Base-by-base conservation (phyloP, 2,113 vertebrate genomes). In the Sander lucioperca region DNA sequence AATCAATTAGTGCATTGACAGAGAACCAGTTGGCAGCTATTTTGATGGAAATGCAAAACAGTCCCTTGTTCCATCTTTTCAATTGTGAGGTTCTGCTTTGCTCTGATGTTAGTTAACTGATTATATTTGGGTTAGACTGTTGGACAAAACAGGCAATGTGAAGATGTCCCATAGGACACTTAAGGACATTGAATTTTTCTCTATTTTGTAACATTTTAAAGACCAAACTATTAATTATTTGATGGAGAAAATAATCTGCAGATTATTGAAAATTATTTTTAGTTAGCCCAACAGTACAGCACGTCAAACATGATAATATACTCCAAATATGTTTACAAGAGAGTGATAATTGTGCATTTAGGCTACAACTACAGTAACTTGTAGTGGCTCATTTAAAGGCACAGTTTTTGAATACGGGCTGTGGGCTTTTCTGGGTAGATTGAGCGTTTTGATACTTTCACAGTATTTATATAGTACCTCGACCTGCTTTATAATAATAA, bases 11-110 rank as follows among this genome's bases (percentile, higher is more conserved):
- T 6, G 27, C 58, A 45, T 68, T 1, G 2, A 13, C 50, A 15
- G 21, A 39, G 21, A 48, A 57, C 57, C 45, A 43, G 72, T 27
- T 57, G 73, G 62, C 50, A 62, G 39, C 45, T 66, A 51, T 51
- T 73, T 39, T 67, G 33, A 83, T 25, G 3, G n/a, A 76, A 76
- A 53, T 27, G n/a, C 18, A 30, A 36, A 70, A 30, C 21, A n/a
- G 23, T 19, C 12, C 12, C 6, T 5, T 1, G 23, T 23, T 56
- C 16, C 3, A 18, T 19, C 54, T 27, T 51, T 43, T 66, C 19
- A 6, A 4, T 8, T 51, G 30, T 67, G 45, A 59, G 11, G n/a
- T 71, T 30, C 48, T 63, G 23, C 33, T 47, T 43, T 30, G 9
- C 23, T 56, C 25, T 36, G 9, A 48, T 16, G 18, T 30, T 8